phyloP scores from a whole-genome alignment of 2,888 invertebrate genomes.

The Myopa tessellatipennis region DNA sequence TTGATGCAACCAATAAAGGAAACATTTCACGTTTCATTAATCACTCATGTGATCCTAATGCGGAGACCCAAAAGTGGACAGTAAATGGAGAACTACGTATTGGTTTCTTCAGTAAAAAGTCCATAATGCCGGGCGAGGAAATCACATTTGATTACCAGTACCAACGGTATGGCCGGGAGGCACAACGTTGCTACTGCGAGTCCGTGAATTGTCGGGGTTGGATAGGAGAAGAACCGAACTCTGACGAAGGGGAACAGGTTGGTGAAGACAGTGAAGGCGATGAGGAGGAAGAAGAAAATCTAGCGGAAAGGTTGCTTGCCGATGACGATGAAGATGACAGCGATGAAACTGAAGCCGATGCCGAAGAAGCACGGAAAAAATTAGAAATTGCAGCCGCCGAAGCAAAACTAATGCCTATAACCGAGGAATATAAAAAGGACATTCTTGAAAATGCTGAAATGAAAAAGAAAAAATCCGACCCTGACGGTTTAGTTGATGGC shows the following conservation, averaged over 20 bases:
- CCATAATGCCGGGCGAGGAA: slow-evolving; percentile 89
- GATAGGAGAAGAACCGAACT: slow-evolving; percentile 91
- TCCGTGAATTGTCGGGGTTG: slow-evolving; percentile 91
- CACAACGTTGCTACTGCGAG: slow-evolving; percentile 96
- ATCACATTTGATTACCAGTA: slow-evolving; percentile 99
- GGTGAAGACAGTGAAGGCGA: slow-evolving; percentile 58
- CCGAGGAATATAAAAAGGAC: slow-evolving; percentile 35
- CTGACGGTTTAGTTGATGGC: slow-evolving; percentile 14
- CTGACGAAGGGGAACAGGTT: slow-evolving; percentile 73
- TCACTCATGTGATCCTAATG: slow-evolving; percentile 98
- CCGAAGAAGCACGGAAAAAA: slow-evolving; percentile 47
- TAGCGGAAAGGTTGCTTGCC: slow-evolving; percentile 48
- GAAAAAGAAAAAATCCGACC: slow-evolving; percentile 14
- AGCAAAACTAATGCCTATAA: slow-evolving; percentile 45
- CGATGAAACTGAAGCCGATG: slow-evolving; percentile 48
- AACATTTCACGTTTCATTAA: slow-evolving; percentile 98
- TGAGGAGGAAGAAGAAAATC: slow-evolving; percentile 66
- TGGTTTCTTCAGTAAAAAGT: slow-evolving; percentile 93
- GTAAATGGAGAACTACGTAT: slow-evolving; percentile 93
- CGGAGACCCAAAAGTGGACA: slow-evolving; percentile 98
- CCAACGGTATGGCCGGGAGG: slow-evolving; percentile 95
- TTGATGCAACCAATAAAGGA: slow-evolving; percentile 96
- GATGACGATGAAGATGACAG: slow-evolving; percentile 69
- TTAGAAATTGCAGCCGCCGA: slow-evolving; percentile 49
- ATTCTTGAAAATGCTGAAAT: slow-evolving; percentile 25